Evolutionary conservation across 2,113 vertebrate species (phyloP), one percentile per base, ranked within the genome.

Genomic region (Cyphomyrus discorhynchus): DNA sequence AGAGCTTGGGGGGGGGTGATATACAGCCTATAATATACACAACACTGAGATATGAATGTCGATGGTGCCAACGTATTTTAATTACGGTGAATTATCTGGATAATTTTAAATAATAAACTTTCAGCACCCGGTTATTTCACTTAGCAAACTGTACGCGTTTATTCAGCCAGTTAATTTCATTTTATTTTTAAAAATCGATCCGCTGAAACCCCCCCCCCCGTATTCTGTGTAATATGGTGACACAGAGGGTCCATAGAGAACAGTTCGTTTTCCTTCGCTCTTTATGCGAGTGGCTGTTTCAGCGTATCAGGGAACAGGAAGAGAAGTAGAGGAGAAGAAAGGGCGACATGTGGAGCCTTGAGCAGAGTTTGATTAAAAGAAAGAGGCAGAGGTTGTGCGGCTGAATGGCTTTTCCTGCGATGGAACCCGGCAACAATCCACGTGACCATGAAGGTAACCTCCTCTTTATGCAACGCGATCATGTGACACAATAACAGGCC

Each of bases 1-100:
- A 90, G 87, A 93, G 95, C 92, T 90, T 92, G 47, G 10, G 96
- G 96, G 93, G 96, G 93, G 93, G 90, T 90, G 91, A 93, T 93
- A 89, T 92, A 93, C 93, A 90, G 88, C 21, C 19, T 47, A 11
- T 84, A 46, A 84, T 46, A 84, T n/a, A 84, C 82, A 84, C 19
- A 84, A 84, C 82, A 47, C 42, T 47, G 45, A 84, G 19, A 84
- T 84, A 84, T 35, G 74, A 42, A 80, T 42, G 74, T 42, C 74
- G 1, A 42, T n/a, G 42, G 39, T 84, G 45, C 39, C 42, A 47
- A n/a, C 19, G 24, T 42, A 13, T 84, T 80, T 70, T 70, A 31
- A 31, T 70, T 80, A 80, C 17, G 74, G 31, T 6, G 17, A 80
- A 80, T 80, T 80, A 80, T 39, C 74, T 19, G 35, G 31, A 80